Evolutionary conservation across 2,888 invertebrate genomes (phyloP).

Genomic region (Melieria picta): DNA sequence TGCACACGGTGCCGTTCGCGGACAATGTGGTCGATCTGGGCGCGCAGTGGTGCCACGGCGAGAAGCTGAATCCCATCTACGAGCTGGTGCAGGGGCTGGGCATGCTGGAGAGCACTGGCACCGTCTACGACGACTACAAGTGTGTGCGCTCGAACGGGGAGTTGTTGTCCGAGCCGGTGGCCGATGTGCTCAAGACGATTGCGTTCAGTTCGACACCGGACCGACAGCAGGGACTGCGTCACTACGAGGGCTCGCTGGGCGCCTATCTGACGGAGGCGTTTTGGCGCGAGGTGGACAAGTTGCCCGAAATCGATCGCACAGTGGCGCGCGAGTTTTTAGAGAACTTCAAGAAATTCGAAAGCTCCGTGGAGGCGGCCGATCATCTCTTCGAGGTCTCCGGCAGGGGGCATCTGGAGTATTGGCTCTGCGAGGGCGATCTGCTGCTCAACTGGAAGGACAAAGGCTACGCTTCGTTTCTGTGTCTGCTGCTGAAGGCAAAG

Average conservation of each 20-base stretch:
- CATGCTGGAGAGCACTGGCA: slow-evolving; percentile 54
- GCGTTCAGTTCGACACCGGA: slow-evolving; percentile 62
- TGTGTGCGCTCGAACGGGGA: slow-evolving; percentile 63
- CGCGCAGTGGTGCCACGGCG: slow-evolving; percentile 78
- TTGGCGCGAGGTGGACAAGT: slow-evolving; percentile 49
- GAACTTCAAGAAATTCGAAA: slow-evolving; percentile 69
- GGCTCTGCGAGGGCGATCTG: slow-evolving; percentile 76
- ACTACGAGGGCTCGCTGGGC: slow-evolving; percentile 59
- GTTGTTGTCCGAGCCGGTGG: slow-evolving; percentile 58
- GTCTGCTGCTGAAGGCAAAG: slow-evolving; percentile 69
- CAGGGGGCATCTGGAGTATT: slow-evolving; percentile 71
- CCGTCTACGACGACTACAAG: slow-evolving; percentile 54
- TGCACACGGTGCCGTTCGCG: slow-evolving; percentile 69
- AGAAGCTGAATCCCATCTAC: slow-evolving; percentile 72
- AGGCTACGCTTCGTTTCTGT: slow-evolving; percentile 76
- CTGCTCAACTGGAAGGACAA: slow-evolving; percentile 79
- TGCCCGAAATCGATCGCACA: slow-evolving; percentile 57
- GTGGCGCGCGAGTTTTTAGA: slow-evolving; percentile 69
- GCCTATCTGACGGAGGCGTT: slow-evolving; percentile 57
- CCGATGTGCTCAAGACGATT: slow-evolving; percentile 58
- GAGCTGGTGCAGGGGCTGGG: slow-evolving; percentile 66
- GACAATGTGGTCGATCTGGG: slow-evolving; percentile 76
- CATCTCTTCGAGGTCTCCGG: slow-evolving; percentile 76
- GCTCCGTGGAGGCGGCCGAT: slow-evolving; percentile 71
- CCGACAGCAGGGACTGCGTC: slow-evolving; percentile 55